Percentiles rank a stretch among this genome's conserved stretches.
phyloP scores from a whole-genome alignment of 2,797 vertebrate species.

The Girardinus metallicus region DNA sequence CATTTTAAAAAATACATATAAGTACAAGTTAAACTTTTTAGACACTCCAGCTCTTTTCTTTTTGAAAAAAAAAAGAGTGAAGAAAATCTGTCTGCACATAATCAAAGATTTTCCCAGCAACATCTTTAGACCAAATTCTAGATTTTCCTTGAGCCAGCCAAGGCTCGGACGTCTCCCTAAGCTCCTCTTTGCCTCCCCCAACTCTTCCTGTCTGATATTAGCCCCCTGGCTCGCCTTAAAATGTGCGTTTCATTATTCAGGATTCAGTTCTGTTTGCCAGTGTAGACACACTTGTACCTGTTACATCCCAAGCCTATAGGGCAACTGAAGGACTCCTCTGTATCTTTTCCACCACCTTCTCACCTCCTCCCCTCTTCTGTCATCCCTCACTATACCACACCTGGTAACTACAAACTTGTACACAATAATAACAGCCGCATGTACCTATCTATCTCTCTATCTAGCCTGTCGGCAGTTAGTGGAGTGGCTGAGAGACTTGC shows the following conservation, averaged over 20 bases:
- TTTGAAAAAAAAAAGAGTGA: not conserved
- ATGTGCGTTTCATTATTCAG: slow-evolving; percentile 63
- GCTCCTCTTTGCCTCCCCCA: slow-evolving; percentile 41
- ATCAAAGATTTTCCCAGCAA: slow-evolving; percentile 45
- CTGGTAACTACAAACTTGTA: slow-evolving; percentile 83
- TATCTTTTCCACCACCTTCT: slow-evolving; percentile 44
- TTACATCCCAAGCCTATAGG: slow-evolving; percentile 49
- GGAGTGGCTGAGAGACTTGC: slow-evolving; percentile 82
- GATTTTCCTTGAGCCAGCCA: slow-evolving; percentile 39
- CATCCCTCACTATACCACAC: slow-evolving; percentile 63
- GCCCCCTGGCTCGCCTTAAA: slow-evolving; percentile 51
- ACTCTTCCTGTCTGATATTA: slow-evolving; percentile 63
- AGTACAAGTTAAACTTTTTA: not conserved
- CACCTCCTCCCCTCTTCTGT: slow-evolving; percentile 24
- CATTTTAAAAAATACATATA: not conserved
- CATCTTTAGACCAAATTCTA: slow-evolving; percentile 35
- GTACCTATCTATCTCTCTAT: slow-evolving; percentile 84
- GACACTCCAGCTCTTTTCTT: not conserved
- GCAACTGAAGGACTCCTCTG: slow-evolving; percentile 62
- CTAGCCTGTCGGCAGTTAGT: slow-evolving; percentile 80
- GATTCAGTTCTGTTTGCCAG: slow-evolving; percentile 42
- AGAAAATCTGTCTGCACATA: slow-evolving; percentile 39
- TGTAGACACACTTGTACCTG: slow-evolving; percentile 54
- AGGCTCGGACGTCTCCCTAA: slow-evolving; percentile 50
- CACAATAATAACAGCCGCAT: slow-evolving; percentile 82